These are phyloP conservation scores for Aleiodes leptofemur DNA, from an alignment of 2,888 invertebrate genomes.

Conservation along the genomic window DNA sequence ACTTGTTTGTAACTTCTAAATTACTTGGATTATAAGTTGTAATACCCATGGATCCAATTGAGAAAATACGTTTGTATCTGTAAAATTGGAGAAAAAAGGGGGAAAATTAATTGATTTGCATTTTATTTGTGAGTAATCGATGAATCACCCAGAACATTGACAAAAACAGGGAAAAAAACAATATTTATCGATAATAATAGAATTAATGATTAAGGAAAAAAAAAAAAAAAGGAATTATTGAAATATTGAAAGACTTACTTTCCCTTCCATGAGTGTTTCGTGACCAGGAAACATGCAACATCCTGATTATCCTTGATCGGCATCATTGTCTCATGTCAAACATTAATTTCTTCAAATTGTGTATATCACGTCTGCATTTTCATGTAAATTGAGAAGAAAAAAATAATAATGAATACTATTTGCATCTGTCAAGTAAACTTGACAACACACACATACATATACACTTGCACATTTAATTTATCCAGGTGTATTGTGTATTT, in stretches of 20 bases:
- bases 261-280: constrained; percentile 99
- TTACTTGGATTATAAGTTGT: constrained; percentile 97
- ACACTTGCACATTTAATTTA: background rate
- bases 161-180: too few relatives aligned
- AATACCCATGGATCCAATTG: constrained; percentile 95
- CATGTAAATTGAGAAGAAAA: constrained; percentile 11
- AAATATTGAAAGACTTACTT: constrained; percentile 80
- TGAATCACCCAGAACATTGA: background rate
- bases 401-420: constrained; percentile 42
- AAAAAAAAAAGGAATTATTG: background rate
- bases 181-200: background rate
- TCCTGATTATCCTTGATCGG: constrained; percentile 95
- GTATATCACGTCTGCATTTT: constrained; percentile 40
- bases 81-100: background rate
- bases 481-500: constrained; percentile 13
- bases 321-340: constrained; percentile 83
- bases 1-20: constrained; percentile 95
- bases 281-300: constrained; percentile 96
- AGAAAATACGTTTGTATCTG: constrained; percentile 97
- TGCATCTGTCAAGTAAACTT: constrained; percentile 50
- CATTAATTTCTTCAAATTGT: constrained; percentile 57
- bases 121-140: background rate
- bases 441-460: background rate
- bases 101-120: too few relatives aligned
- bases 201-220: background rate